Base-by-base conservation (phyloP, 2,888 invertebrate genomes). In the Pristionchus mayeri region DNA sequence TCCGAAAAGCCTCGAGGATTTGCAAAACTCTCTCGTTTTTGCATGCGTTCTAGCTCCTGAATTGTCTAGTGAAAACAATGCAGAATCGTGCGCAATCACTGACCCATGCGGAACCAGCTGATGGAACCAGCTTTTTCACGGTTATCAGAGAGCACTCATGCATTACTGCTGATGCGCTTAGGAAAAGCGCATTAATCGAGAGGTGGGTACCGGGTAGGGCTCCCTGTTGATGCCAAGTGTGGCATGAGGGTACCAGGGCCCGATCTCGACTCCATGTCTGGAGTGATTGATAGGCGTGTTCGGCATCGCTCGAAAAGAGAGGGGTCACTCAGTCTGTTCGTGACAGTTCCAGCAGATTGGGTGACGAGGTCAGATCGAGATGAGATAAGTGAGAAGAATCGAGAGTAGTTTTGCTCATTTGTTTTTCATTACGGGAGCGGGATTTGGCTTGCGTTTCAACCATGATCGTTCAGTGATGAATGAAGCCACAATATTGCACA, bases 341-440 rank as follows among this genome's bases (percentile, higher is more conserved):
- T 71, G 71, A 71, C 71, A 71, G 71, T 71, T 71, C 40, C 40
- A 30, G 6, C n/a, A 4, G 13, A 34, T 24, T 57, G 34, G 2
- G 71, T 40, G 71, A 71, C 71, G 71, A 71, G 71, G 71, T 44
- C 71, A 71, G 71, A 71, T 71, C 40, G 37, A 11, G 40, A 16
- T 24, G 40, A 40, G 71, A 71, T 71, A 71, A 40, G 24, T 0
- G 40, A 44, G 7, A 44, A 44, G 44, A 44, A 13, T 9, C 44
- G 44, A 13, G 44, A 44, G 13, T 13, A 13, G 44, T 13, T 44
- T 6, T 9, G 44, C 44, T 44, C 7, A 9, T 44, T 44, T 44
- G 44, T 13, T 6, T 44, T 44, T 13, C 6, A 44, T 44, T 44
- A 9, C 44, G 7, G 44, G 7, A 44, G 7, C 6, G 13, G 44